A percentile compares a stretch with the other conserved stretches of the same genome.
These are phyloP conservation scores for Lacanobia wlatinum DNA, from an alignment of 2,888 invertebrate species.

Conservation along the genomic window DNA sequence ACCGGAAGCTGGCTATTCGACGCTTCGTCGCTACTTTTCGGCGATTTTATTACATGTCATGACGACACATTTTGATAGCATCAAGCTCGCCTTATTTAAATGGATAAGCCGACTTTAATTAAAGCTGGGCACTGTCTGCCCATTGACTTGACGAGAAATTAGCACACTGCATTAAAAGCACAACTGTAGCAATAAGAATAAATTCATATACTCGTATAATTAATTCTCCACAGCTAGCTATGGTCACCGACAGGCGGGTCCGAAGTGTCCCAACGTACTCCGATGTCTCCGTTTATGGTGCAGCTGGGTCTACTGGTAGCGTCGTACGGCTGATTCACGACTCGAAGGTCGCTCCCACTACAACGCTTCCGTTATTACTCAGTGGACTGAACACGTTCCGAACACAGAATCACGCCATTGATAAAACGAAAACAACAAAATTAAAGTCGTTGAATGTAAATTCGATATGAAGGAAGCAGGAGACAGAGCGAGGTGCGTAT, in stretches of 20 bases:
- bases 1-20: slow-evolving; percentile 79
- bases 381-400: slow-evolving; percentile 65
- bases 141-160: slow-evolving; percentile 1
- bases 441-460: slow-evolving; percentile 48
- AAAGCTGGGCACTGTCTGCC: neutral
- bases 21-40: slow-evolving; percentile 66
- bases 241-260: slow-evolving; percentile 27
- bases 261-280: slow-evolving; percentile 47
- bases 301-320: slow-evolving; percentile 67
- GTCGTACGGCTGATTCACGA: slow-evolving; percentile 75
- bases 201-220: slow-evolving; percentile 24
- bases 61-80: slow-evolving; percentile 26
- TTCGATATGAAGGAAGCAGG: slow-evolving; percentile 37
- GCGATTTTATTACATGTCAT: slow-evolving; percentile 59
- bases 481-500: slow-evolving; percentile 17
- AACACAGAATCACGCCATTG: slow-evolving; percentile 54
- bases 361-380: slow-evolving; percentile 73
- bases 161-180: neutral
- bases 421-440: slow-evolving; percentile 45
- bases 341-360: slow-evolving; percentile 82
- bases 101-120: neutral
- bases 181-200: slow-evolving; percentile 27
- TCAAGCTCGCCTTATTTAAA: neutral
- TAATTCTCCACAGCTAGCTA: slow-evolving; percentile 32
- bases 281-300: slow-evolving; percentile 76